phyloP scores from a whole-genome alignment of 2,113 vertebrate species.

The Procavia capensis region DNA sequence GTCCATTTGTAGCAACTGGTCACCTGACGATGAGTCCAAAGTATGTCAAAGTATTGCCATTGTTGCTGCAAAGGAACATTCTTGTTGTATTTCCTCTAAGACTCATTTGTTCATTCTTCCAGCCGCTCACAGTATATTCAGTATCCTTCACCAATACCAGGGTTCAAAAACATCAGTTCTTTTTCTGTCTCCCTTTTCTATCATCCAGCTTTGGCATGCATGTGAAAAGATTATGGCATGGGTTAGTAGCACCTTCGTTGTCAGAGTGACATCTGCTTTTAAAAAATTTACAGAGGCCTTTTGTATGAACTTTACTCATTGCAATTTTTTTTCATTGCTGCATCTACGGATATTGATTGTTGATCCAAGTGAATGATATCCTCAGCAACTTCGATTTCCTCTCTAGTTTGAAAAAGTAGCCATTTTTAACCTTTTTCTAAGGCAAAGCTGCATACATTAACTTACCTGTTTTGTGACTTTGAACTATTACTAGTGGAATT shows the following conservation, averaged over 20 bases:
- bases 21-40: background rate
- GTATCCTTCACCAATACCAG: background rate
- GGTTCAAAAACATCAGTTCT: background rate
- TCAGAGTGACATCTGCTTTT: background rate
- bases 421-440: slow-evolving; percentile 20
- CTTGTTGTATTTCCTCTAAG: background rate
- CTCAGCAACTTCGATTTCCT: background rate
- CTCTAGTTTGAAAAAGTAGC: background rate
- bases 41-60: background rate
- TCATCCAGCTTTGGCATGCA: background rate
- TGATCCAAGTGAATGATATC: background rate
- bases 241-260: background rate
- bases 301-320: background rate
- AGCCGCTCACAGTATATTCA: background rate
- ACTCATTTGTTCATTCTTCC: background rate
- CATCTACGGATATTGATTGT: background rate
- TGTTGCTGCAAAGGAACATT: background rate
- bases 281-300: background rate
- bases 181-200: background rate
- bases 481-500: background rate
- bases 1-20: background rate
- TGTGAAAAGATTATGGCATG: background rate
- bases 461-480: background rate
- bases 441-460: background rate
- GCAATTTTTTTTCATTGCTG: background rate